phyloP scores from a whole-genome alignment of 2,113 vertebrate species.

The Actenoides hombroni region DNA sequence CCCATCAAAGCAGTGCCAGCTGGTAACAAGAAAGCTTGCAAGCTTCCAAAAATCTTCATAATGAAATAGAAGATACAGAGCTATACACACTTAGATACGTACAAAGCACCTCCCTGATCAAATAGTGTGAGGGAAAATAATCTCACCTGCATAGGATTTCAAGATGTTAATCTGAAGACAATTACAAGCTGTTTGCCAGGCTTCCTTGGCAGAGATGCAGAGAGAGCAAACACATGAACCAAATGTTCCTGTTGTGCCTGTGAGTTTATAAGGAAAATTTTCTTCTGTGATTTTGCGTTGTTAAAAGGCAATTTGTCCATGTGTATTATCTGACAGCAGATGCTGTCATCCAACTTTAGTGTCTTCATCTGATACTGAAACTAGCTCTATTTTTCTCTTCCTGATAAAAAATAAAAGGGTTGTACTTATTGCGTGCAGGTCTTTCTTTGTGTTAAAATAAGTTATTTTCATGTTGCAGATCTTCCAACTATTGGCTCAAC shows the following conservation, averaged over 20 bases:
- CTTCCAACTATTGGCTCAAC: conserved; percentile 89
- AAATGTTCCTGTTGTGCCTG: neutral
- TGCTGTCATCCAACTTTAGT: neutral
- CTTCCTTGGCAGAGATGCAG: neutral
- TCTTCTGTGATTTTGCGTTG: neutral
- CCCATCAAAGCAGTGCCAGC: neutral
- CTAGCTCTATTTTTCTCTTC: neutral
- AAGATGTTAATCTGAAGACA: neutral
- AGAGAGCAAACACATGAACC: neutral
- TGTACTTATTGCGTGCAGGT: no score
- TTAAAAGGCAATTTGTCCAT: neutral
- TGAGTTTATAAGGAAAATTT: neutral
- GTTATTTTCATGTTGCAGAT: conserved; percentile 71
- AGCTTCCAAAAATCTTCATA: neutral
- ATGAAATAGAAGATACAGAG: neutral
- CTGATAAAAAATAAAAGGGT: neutral
- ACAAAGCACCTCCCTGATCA: neutral
- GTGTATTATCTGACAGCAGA: neutral
- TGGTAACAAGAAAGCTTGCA: neutral
- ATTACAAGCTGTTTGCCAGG: neutral
- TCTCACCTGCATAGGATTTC: neutral
- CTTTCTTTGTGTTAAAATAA: neutral
- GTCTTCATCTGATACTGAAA: neutral
- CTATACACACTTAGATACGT: neutral
- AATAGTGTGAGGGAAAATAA: neutral